A percentile compares a stretch with the other conserved stretches of the same genome.
phyloP scores from a whole-genome alignment of 2,113 vertebrate genomes.

The Hemiprocne comata region DNA sequence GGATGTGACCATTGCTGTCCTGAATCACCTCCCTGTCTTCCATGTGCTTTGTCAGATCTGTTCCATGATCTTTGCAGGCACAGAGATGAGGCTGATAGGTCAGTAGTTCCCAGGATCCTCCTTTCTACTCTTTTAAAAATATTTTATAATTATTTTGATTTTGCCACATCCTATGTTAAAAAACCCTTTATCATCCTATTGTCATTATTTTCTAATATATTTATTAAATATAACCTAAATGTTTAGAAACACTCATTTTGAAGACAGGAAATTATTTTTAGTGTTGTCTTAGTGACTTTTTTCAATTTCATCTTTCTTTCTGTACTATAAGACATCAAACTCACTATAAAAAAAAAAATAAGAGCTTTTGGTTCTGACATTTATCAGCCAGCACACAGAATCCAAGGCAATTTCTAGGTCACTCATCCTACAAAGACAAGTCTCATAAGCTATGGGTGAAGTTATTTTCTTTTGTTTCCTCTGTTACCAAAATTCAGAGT shows the following conservation, averaged over 20 bases:
- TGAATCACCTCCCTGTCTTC: no score
- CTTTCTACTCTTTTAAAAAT: no score
- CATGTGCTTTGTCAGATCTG: no score
- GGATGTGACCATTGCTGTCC: no score
- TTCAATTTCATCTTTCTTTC: background rate
- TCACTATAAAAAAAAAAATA: background rate
- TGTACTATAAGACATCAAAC: background rate
- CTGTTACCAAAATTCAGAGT: background rate
- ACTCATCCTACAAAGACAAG: background rate
- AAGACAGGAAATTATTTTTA: background rate
- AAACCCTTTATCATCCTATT: background rate
- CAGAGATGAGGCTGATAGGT: no score
- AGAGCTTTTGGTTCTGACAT: background rate
- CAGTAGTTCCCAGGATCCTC: no score
- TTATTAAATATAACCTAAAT: background rate
- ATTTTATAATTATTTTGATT: background rate
- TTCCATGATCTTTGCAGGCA: no score
- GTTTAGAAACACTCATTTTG: background rate
- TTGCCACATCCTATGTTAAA: background rate
- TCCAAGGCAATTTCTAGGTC: background rate
- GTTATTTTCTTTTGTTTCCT: background rate
- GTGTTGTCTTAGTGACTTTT: background rate
- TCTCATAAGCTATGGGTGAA: background rate
- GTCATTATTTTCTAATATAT: background rate
- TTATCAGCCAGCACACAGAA: background rate